Evolutionary conservation across 2,113 vertebrate species (phyloP), one percentile per base, ranked within the genome.

Genomic region (Centropus bengalensis): DNA sequence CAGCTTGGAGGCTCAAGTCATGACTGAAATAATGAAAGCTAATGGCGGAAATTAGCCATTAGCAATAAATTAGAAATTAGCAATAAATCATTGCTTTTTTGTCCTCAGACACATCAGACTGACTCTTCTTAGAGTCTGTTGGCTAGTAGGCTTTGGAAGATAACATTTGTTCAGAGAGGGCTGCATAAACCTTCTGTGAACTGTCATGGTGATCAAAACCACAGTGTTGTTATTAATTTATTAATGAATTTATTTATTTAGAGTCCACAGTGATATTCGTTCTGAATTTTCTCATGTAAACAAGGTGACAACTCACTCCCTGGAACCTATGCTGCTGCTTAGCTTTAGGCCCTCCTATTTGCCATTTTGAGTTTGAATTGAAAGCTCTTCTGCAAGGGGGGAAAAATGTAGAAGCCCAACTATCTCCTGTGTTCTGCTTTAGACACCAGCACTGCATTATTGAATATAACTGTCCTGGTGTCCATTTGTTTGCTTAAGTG

Each of bases 121-220:
- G 88, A 84, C 44, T 86, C 32, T 91, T 66, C 49, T 76, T 85
- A 13, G 26, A 76, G 58, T 68, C 58, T 89, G 33, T 92, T 96
- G 68, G 81, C 75, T 93, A 86, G 52, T 51, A 68, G 42, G n/a
- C 75, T 91, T 96, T 90, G 47, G 51, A 94, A 91, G 95, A 96
- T 93, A 91, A 86, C 19, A 91, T 91, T 77, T 93, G 17, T 69
- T 60, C 59, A 58, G 77, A 85, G 58, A 21, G 70, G 66, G 15
- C 89, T 91, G 58, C 62, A 49, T 96, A 96, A 95, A 96, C 90
- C 94, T 97, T 87, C 93, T 82, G 73, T 92, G 80, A 82, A 79
- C 66, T 96, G 95, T 84, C 44, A 24, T 82, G 88, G 27, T 2
- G 32, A 96, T 95, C 81, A 95, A 92, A 96, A 95, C 36, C 36